Base-by-base conservation (phyloP, 1,140 invertebrate genomes). In the Dufourea novaeangliae region DNA sequence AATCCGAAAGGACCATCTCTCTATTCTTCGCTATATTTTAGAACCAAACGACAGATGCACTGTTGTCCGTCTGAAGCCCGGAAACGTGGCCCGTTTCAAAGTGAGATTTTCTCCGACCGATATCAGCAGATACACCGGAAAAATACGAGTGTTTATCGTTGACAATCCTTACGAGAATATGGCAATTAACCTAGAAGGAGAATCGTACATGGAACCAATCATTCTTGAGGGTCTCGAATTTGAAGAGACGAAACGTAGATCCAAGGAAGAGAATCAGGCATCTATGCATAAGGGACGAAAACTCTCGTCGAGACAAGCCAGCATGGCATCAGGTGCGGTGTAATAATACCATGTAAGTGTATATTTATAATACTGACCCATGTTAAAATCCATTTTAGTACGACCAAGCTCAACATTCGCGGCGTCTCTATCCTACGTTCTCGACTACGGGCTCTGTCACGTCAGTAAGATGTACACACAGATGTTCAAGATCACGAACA, bases 121-220 rank as follows among this genome's bases (percentile, higher is more conserved):
- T 14, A 20, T 71, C 1, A 77, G 78, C 25, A 86, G 78, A 8
- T 79, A 78, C 32, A 11, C 39, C 10, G 78, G 72, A 17, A 69
- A 79, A 29, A 69, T 91, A 17, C 67, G 68, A 14, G 20, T 90
- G 52, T 41, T 66, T 25, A 69, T 88, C 0, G 32, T 79, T 5
- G 83, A 87, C n/a, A 92, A 92, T 86, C 90, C 89, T 2, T 88
- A 89, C 27, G 89, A 91, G 44, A 84, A 84, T 68, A 22, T 85
- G 25, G 75, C 54, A 25, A 68, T 90, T 0, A 44, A 80, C 34
- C 37, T 91, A 5, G 62, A 82, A 3, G 89, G 81, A 6, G 84
- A 89, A 71, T 79, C 76, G 11, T 91, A 88, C 37, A 10, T 57
- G 44, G 90, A 88, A 61, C 27, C 70, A 17, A 44, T 92, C 10